These are phyloP conservation scores for Zoanthus sociatus DNA, from an alignment of 92 coral and sea anemone species.

Conservation along the genomic window DNA sequence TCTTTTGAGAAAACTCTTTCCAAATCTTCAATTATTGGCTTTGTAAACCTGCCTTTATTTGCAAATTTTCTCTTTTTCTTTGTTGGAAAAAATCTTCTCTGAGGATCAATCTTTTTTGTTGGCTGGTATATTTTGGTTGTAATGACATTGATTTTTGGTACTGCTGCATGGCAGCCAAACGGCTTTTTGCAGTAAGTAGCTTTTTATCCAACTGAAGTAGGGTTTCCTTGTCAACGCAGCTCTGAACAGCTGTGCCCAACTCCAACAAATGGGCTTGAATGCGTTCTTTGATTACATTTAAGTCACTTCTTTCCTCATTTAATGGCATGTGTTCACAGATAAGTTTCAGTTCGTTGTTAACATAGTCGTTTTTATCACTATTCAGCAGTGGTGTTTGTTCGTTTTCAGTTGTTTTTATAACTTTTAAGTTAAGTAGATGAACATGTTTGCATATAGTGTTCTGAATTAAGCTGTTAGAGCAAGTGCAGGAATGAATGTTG, in stretches of 20 bases:
- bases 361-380: constrained; percentile 17
- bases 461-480: constrained; percentile 44
- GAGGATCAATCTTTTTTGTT: background rate
- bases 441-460: constrained; percentile 47
- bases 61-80: constrained; percentile 6
- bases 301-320: constrained; percentile 11
- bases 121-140: background rate
- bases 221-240: constrained; percentile 15
- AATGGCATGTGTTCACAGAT: constrained; percentile 29
- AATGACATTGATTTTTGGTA: background rate
- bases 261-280: constrained; percentile 29
- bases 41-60: constrained; percentile 25
- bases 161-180: constrained; percentile 23
- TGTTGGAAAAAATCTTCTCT: background rate
- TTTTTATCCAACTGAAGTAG: constrained; percentile 39
- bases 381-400: constrained; percentile 4
- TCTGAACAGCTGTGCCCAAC: constrained; percentile 11
- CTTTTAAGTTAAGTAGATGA: constrained; percentile 17
- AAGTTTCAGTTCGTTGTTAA: constrained; percentile 22
- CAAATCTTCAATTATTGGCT: constrained; percentile 34
- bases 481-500: constrained; percentile 38
- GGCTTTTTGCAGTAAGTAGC: constrained; percentile 40
- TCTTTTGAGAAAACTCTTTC: constrained; percentile 24
- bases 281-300: background rate
- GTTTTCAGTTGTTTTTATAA: constrained; percentile 11